Base-by-base conservation (phyloP, 2,888 invertebrate species). In the Lydus trimaculatus region DNA sequence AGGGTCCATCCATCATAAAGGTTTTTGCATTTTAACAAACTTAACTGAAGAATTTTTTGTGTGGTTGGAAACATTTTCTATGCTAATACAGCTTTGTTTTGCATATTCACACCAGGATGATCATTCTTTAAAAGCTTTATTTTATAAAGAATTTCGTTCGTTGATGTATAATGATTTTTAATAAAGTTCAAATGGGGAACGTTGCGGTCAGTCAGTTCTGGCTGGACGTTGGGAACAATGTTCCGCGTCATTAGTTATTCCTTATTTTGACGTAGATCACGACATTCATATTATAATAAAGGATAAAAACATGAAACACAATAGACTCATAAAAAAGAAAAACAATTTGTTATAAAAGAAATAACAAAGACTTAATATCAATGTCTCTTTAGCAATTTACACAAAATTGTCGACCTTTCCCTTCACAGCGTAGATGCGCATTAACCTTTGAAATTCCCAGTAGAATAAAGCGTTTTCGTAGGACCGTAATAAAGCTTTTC, bases 401-500 rank as follows among this genome's bases (percentile, higher is more conserved):
- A 72, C 70, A 69, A 75, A 72, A 74, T 70, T 72, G 76, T 70
- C 76, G 78, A 75, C 79, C 79, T 75, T 76, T 73, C 72, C 73
- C 73, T 75, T 71, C 48, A 72, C 75, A 77, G 74, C 75, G 75
- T 74, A 76, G 75, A 72, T 73, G 73, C 71, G 72, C 76, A 76
- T 78, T 78, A 78, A 77, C 77, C 77, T 77, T 77, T 77, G 75
- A 74, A 76, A 76, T 75, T 74, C 78, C 77, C 73, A 67, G 63
- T 70, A 80, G 79, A 79, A 76, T 76, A 74, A 75, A 79, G 78
- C 81, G 80, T 77, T 83, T 81, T 80, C 79, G 76, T 78, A 79
- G 82, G 82, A 81, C 80, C 80, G 81, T 80, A 82, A 82, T 83
- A 83, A 82, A 83, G 78, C 77, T 77, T 77, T 78, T 70, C 67